Evolutionary conservation across 2,113 vertebrate species (phyloP), one percentile per base, ranked within the genome.

Genomic region (Hiodon alosoides): DNA sequence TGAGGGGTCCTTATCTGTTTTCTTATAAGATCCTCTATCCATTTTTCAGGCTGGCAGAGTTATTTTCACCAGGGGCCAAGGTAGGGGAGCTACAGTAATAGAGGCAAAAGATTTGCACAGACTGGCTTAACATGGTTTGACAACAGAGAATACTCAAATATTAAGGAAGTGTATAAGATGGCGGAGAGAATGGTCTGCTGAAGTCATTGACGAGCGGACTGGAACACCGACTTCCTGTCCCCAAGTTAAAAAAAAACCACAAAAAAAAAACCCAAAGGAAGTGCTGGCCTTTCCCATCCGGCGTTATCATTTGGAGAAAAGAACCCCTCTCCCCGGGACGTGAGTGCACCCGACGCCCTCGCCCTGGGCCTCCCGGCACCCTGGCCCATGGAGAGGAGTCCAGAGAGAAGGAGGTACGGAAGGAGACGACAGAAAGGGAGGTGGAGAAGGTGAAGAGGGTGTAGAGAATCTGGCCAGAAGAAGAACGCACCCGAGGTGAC

Each of bases 51-150:
- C 17, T 9, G 46, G 53, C 64, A 79, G 78, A 70, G 77, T 84
- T 83, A 80, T 84, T 76, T 86, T 88, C 86, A 88, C 84, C 78
- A 80, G 81, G 81, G 83, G 88, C 81, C 82, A 85, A 87, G 16
- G 52, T 31, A 74, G 8, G 67, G 48, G 61, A 61, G 8, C 4
- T 53, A 72, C 14, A 71, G 57, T 54, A 50, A 57, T 57, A 74
- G 16, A 14, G 46, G 62, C 81, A 85, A 14, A 51, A 62, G 14
- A n/a, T 11, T 78, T 70, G 77, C 70, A 79, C 62, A 77, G 81
- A 83, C 80, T 86, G 69, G 74, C 85, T 78, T 85, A 52, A 82
- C 61, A 57, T 61, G n/a, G 50, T 62, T 67, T 53, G 72, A 82
- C 81, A 83, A 46, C 82, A 83, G 53, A 67, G 88, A 88, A 79